Conservation (phyloP, 1,140 invertebrate species). For the Pemphigus obesinymphae region DNA sequence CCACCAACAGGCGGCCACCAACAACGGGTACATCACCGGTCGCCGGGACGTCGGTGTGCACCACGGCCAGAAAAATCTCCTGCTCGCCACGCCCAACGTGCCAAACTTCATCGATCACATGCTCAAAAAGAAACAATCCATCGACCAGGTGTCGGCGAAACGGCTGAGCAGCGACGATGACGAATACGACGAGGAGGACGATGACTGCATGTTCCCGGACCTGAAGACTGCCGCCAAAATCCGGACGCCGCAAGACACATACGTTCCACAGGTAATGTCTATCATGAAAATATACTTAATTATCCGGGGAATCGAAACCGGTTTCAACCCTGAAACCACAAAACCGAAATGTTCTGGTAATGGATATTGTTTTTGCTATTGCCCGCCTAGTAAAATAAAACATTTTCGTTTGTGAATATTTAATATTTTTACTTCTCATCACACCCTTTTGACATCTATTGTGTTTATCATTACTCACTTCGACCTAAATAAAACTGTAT, state of each 20-base stretch:
- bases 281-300: neutral
- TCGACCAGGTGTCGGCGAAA: slow-evolving; percentile 18
- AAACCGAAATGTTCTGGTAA: no score
- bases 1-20: neutral
- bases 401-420: no score
- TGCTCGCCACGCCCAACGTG: slow-evolving; percentile 42
- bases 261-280: slow-evolving; percentile 4
- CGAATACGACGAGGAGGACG: neutral
- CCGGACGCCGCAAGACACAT: slow-evolving; percentile 33
- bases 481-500: neutral
- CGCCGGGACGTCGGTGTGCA: neutral
- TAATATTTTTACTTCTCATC: neutral
- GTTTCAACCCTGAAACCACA: no score
- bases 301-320: no score
- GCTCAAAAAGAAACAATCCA: slow-evolving; percentile 31
- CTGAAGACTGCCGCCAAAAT: slow-evolving; percentile 3
- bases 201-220: neutral
- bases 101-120: slow-evolving; percentile 36
- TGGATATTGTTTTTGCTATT: no score
- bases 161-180: slow-evolving; percentile 27
- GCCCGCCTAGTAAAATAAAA: no score
- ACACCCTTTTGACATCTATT: neutral
- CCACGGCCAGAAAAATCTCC: slow-evolving; percentile 38
- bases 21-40: slow-evolving; percentile 2
- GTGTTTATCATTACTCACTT: neutral